Conservation (phyloP, 2,797 vertebrate species). For the Sebastiscus albofasciatus region DNA sequence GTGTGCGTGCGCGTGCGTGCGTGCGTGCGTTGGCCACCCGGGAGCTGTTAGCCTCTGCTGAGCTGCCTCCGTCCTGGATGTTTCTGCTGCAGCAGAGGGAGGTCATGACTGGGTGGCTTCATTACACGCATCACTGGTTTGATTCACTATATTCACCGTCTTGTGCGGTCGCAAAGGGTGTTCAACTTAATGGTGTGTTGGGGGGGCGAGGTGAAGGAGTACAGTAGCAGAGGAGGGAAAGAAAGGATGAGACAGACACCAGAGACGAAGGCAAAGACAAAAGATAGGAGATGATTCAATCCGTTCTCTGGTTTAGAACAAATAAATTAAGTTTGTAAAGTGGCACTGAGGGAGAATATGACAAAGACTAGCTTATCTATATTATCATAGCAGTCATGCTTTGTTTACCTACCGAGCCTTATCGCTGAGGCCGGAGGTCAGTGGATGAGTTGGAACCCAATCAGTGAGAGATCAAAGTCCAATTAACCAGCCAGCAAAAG, state of each 20-base stretch:
- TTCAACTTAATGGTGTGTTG: neutral
- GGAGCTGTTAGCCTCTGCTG: neutral
- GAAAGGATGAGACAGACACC: neutral
- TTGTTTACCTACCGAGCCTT: slow-evolving; percentile 54
- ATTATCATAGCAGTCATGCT: neutral
- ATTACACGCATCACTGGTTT: slow-evolving; percentile 11
- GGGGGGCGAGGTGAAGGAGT: neutral
- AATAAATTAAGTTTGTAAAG: neutral
- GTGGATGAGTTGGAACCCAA: slow-evolving; percentile 66
- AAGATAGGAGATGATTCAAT: neutral
- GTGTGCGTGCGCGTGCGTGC: no score
- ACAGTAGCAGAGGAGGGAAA: neutral
- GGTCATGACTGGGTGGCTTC: neutral
- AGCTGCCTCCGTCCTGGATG: neutral
- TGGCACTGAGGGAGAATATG: neutral
- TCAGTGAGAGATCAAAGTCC: slow-evolving; percentile 64
- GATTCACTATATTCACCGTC: neutral
- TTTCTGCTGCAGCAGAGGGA: slow-evolving; percentile 1
- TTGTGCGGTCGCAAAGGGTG: neutral
- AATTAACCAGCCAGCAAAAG: slow-evolving; percentile 16
- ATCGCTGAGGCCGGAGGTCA: slow-evolving; percentile 63
- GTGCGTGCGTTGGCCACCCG: neutral
- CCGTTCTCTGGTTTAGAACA: neutral
- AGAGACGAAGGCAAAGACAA: neutral
- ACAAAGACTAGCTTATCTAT: neutral